These are phyloP conservation scores for Acanthiza pusilla DNA, from an alignment of 2,797 vertebrate genomes.

Conservation along the genomic window DNA sequence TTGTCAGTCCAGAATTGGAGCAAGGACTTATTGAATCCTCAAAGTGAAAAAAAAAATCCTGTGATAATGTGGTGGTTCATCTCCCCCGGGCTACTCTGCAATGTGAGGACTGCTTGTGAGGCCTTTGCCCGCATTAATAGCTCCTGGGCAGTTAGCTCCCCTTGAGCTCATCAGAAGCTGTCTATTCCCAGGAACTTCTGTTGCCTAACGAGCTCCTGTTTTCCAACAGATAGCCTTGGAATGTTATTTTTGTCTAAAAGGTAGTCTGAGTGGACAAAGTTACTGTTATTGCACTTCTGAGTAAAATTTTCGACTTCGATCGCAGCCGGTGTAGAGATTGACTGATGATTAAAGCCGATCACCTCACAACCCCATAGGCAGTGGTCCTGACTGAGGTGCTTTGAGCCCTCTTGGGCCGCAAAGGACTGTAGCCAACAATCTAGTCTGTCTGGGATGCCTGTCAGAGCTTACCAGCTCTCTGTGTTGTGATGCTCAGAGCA, in stretches of 20 bases:
- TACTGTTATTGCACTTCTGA: neutral
- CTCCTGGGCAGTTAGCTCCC: neutral
- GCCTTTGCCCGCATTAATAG: neutral
- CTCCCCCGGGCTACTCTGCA: neutral
- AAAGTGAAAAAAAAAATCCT: neutral
- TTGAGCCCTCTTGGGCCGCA: neutral
- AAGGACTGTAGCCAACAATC: neutral
- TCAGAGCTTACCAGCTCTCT: neutral
- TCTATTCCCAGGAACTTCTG: neutral
- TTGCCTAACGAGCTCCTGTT: fast-evolving
- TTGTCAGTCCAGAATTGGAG: neutral
- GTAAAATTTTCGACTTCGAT: neutral
- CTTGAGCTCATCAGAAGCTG: neutral
- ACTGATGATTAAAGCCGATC: neutral
- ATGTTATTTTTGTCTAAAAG: neutral
- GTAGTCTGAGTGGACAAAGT: neutral
- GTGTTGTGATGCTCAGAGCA: neutral
- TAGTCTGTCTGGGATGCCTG: fast-evolving
- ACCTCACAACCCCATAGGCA: neutral
- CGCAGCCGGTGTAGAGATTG: fast-evolving
- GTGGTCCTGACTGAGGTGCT: neutral
- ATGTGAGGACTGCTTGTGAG: neutral
- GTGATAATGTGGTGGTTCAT: neutral
- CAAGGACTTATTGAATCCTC: neutral
- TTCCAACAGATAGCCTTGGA: neutral